Percentiles rank a stretch among this genome's conserved stretches.
phyloP scores from a whole-genome alignment of 35 echinoderm and acorn worm genomes.

The Apostichopus parvimensis region DNA sequence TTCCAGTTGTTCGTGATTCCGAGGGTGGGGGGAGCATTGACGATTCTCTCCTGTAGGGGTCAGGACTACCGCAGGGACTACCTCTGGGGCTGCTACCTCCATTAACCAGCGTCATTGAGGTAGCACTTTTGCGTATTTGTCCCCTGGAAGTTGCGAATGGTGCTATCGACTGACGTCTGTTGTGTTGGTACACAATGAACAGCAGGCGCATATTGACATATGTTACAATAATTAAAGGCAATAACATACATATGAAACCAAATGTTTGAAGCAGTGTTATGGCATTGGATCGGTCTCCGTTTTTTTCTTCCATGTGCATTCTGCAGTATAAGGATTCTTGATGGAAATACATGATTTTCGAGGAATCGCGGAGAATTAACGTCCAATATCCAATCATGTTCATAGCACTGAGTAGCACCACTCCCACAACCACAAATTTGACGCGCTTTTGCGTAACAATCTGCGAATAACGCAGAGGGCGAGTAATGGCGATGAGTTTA shows the following conservation, averaged over 20 bases:
- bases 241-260: constrained; percentile 41
- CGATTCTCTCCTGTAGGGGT: not conserved
- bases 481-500: constrained; percentile 46
- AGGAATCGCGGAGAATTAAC: not conserved
- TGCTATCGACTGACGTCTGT: constrained; percentile 30
- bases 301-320: not conserved
- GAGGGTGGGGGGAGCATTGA: not conserved
- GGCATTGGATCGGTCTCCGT: not conserved
- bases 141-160: not conserved
- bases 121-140: not conserved
- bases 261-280: constrained; percentile 39
- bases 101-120: constrained; percentile 18
- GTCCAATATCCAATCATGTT: constrained; percentile 33
- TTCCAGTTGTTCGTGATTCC: not conserved
- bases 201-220: constrained; percentile 29
- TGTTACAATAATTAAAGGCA: constrained; percentile 49
- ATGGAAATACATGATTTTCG: constrained; percentile 45
- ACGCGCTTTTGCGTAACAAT: constrained; percentile 35
- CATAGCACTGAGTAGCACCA: constrained; percentile 11
- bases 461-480: constrained; percentile 38
- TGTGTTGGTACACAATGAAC: constrained; percentile 50
- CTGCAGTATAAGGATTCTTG: constrained; percentile 26
- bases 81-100: not conserved
- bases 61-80: constrained; percentile 20
- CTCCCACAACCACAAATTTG: not conserved